Evolutionary conservation across 2,888 invertebrate species (phyloP), one percentile per base, ranked within the genome.

Genomic region (Clanis bilineata): DNA sequence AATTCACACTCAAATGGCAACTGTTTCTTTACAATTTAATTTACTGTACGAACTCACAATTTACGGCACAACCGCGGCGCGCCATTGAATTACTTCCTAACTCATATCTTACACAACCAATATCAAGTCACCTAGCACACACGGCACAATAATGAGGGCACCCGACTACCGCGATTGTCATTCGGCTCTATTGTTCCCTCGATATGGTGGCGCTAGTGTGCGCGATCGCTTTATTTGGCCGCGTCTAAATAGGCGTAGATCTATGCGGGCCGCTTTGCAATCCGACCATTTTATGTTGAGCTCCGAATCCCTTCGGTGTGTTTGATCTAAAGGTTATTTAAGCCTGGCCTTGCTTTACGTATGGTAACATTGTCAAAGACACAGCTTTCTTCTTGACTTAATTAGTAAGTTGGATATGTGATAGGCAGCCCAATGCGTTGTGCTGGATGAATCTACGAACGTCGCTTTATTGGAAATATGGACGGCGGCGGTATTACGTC

Each of bases 321-420:
- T 36, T 63, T 65, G 65, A 58, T 63, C 44, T 44, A 9, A 18
- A 54, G 86, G 23, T 80, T 87, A 65, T 44, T 32, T 57, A 70
- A 69, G 5, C 56, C 64, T 85, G 84, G 88, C 75, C 65, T 69
- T 64, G 70, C 67, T 75, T 85, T 89, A 89, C 90, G 90, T 91
- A 91, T 90, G 90, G 89, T 83, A 83, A 89, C 86, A 88, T 88
- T 89, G 90, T 91, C 90, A 90, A 90, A 91, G 90, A 89, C 89
- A 90, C 83, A 87, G 88, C 88, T 90, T 86, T 89, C 90, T 89
- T 89, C 89, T 79, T 88, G 90, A 90, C 91, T 91, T 91, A 91
- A 91, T 91, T 91, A 91, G 90, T 89, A 85, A 88, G 85, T 80
- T 88, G 88, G 90, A 90, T 91, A 91, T 90, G 90, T 90, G 91